These are phyloP conservation scores for Drosophila buzzatii DNA, from an alignment of 2,888 invertebrate genomes.

Conservation along the genomic window DNA sequence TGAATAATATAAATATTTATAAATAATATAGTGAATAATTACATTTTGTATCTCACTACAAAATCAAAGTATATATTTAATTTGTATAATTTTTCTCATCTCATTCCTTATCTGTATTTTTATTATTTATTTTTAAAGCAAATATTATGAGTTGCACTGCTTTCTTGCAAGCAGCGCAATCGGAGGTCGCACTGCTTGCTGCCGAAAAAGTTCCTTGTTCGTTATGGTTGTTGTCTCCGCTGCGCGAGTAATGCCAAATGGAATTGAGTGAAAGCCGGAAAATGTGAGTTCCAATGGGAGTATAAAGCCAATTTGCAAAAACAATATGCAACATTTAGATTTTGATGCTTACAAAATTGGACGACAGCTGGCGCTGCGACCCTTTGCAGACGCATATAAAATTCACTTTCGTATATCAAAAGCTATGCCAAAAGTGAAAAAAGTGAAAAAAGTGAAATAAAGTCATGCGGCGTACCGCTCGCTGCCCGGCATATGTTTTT, in stretches of 20 bases:
- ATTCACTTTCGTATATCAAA: slow-evolving; percentile 10
- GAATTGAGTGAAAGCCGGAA: slow-evolving; percentile 26
- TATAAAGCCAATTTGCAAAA: slow-evolving; percentile 36
- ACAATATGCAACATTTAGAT: slow-evolving; percentile 20
- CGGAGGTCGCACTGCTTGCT: slow-evolving; percentile 36
- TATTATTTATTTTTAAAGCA: too few species aligned
- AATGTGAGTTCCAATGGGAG: slow-evolving; percentile 41
- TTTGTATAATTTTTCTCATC: too few species aligned
- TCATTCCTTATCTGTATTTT: too few species aligned
- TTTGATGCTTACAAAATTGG: slow-evolving; percentile 5
- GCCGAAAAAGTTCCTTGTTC: slow-evolving; percentile 9
- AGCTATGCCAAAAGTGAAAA: slow-evolving; percentile 34
- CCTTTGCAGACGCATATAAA: slow-evolving; percentile 5
- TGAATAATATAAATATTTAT: too few species aligned
- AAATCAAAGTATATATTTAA: too few species aligned
- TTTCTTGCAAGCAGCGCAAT: slow-evolving; percentile 20
- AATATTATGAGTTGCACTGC: slow-evolving; percentile 1
- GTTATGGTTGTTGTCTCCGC: slow-evolving; percentile 43
- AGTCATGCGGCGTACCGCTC: slow-evolving; percentile 17
- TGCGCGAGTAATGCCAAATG: slow-evolving; percentile 24
- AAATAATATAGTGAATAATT: too few species aligned
- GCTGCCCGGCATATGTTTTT: slow-evolving; percentile 56
- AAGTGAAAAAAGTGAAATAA: slow-evolving; percentile 35
- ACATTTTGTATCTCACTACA: too few species aligned
- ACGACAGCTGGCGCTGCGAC: slow-evolving; percentile 44